Conservation (phyloP, 2,113 vertebrate genomes). For the Ptilonorhynchus violaceus region DNA sequence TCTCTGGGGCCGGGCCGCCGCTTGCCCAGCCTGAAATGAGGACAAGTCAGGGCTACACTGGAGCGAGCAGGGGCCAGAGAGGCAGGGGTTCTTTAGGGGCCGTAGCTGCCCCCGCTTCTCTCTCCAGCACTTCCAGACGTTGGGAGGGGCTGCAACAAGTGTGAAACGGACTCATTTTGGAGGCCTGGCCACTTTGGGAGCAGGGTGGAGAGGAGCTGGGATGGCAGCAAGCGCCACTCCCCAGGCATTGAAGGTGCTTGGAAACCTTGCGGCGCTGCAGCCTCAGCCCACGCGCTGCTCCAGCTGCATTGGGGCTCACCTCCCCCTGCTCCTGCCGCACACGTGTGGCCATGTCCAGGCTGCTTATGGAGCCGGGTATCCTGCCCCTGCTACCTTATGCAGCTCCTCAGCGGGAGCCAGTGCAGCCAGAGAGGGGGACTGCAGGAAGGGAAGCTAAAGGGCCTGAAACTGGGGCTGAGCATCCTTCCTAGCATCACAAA, state of each 20-base stretch:
- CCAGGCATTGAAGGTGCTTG: background rate
- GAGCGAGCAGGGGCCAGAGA: background rate
- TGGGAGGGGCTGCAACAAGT: background rate
- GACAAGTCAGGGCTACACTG: background rate
- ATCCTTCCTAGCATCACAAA: background rate
- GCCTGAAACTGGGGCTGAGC: background rate
- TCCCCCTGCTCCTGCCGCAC: background rate
- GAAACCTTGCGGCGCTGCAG: background rate
- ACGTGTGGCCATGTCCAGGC: background rate
- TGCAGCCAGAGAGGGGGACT: background rate
- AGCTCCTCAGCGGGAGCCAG: background rate
- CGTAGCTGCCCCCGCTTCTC: accelerated
- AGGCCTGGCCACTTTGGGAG: background rate
- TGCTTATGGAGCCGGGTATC: background rate
- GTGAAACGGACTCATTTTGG: background rate
- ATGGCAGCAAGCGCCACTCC: accelerated
- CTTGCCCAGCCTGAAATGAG: slow-evolving; percentile 60
- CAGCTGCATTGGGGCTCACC: background rate
- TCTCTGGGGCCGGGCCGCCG: slow-evolving; percentile 60
- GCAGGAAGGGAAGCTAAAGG: background rate
- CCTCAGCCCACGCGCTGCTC: background rate
- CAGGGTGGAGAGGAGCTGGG: background rate
- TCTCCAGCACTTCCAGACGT: background rate
- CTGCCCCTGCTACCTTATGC: background rate
- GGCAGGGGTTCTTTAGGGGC: background rate